Evolutionary conservation across 2,888 invertebrate species (phyloP).

Genomic region (Xestia xanthographa): DNA sequence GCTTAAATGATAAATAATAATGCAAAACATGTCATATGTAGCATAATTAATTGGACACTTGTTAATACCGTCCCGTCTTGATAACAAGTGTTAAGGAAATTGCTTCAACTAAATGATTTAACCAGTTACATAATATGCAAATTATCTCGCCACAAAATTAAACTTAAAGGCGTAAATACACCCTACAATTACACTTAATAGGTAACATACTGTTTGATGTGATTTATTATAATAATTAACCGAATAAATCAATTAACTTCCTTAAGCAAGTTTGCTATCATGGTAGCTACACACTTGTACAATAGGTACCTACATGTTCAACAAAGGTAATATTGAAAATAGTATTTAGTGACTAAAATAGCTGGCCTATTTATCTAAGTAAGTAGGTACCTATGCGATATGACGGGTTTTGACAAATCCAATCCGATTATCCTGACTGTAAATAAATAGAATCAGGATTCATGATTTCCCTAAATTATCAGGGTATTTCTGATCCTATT

Average conservation of each 20-base stretch:
- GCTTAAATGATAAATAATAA: no score
- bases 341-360: conserved; percentile 6
- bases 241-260: conserved; percentile 25
- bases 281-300: conserved; percentile 4
- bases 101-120: background rate
- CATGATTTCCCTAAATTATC: no score
- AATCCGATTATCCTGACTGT: background rate
- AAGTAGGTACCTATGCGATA: background rate
- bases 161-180: background rate
- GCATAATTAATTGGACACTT: background rate
- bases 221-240: background rate
- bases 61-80: no score
- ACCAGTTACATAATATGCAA: background rate
- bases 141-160: conserved; percentile 25
- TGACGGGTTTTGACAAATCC: background rate
- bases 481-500: background rate
- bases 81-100: background rate
- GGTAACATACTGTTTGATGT: background rate
- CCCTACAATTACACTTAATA: conserved; percentile 4
- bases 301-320: background rate
- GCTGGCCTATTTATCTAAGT: background rate
- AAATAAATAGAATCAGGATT: no score
- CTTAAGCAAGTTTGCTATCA: conserved; percentile 19
- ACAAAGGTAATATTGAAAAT: conserved; percentile 2
- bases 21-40: background rate